phyloP scores from a whole-genome alignment of 2,797 vertebrate genomes.

The Jordanella pulchra region DNA sequence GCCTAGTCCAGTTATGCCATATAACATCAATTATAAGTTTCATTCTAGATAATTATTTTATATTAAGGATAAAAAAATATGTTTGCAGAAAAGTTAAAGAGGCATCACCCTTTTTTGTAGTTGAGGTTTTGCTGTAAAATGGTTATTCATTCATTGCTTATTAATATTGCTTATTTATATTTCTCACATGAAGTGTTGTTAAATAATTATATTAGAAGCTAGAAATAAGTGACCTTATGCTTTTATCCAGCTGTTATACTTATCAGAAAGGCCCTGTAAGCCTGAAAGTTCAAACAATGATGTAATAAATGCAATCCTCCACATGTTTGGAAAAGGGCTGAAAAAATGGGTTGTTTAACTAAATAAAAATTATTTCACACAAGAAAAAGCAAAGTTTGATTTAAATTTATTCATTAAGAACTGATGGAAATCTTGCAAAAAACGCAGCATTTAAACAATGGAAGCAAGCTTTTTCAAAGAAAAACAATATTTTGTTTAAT shows the following conservation, averaged over 20 bases:
- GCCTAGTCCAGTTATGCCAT: conserved; percentile 2
- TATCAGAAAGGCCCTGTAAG: neutral
- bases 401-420: neutral
- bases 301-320: neutral
- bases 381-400: neutral
- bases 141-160: too few relatives aligned
- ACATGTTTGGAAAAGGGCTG: neutral
- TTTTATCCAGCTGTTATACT: neutral
- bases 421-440: neutral
- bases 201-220: neutral
- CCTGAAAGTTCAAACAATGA: neutral
- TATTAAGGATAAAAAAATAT: neutral
- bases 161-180: neutral
- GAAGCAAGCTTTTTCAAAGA: neutral
- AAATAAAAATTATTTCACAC: neutral
- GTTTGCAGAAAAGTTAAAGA: neutral
- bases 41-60: neutral
- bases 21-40: neutral
- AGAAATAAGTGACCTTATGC: neutral
- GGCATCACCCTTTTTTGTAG: neutral
- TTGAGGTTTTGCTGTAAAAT: neutral
- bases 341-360: neutral
- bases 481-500: neutral
- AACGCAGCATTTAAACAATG: too few relatives aligned
- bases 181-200: neutral